phyloP scores from a whole-genome alignment of 2,888 invertebrate species.

The Limnephilus lunatus region DNA sequence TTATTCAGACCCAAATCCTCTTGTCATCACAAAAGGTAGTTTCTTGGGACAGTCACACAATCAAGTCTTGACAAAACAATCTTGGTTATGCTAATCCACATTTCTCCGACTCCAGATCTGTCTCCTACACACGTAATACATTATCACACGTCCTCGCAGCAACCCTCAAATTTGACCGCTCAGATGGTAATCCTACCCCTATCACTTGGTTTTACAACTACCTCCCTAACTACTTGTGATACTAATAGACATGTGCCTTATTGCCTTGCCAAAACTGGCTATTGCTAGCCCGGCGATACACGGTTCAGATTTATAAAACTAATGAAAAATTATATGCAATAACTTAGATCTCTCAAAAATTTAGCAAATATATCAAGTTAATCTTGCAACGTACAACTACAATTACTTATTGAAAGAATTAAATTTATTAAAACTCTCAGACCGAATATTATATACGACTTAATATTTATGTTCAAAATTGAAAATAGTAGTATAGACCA shows the following conservation, averaged over 20 bases:
- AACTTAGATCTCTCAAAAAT: too few relatives aligned
- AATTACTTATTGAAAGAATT: too few relatives aligned
- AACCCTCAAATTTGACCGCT: slow-evolving; percentile 41
- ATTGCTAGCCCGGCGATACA: neutral
- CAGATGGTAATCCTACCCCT: slow-evolving; percentile 40
- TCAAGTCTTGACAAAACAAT: slow-evolving; percentile 35
- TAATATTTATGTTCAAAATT: too few relatives aligned
- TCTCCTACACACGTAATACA: slow-evolving; percentile 47
- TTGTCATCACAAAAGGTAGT: neutral
- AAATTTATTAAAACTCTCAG: too few relatives aligned
- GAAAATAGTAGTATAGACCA: too few relatives aligned
- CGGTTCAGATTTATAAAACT: neutral
- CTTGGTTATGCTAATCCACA: slow-evolving; percentile 39
- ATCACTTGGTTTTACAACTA: slow-evolving; percentile 39
- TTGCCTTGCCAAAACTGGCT: slow-evolving; percentile 45
- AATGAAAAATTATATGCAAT: neutral
- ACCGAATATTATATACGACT: too few relatives aligned
- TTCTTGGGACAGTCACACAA: neutral
- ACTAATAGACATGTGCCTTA: slow-evolving; percentile 59
- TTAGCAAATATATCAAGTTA: too few relatives aligned
- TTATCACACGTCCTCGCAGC: slow-evolving; percentile 48
- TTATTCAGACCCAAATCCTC: neutral
- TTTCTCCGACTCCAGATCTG: slow-evolving; percentile 38
- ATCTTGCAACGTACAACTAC: too few relatives aligned
- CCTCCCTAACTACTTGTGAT: slow-evolving; percentile 18